Conservation (phyloP, 2,888 invertebrate genomes). For the Sinodicranocentrus sp. region DNA sequence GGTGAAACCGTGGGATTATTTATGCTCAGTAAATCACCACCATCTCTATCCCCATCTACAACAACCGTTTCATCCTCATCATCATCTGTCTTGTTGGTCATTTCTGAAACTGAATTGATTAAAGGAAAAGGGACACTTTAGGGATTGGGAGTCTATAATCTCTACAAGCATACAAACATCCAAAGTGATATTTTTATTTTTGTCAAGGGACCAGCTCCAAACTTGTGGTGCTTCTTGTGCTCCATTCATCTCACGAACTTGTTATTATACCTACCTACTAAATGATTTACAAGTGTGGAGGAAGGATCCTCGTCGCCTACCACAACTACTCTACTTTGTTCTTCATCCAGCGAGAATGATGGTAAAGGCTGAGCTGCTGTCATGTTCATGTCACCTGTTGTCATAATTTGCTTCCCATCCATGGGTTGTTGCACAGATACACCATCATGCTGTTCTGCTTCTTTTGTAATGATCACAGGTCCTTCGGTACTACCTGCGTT, state of each 20-base stretch:
- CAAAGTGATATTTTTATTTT: conserved; percentile 12
- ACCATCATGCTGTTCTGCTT: no score
- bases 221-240: neutral
- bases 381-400: conserved; percentile 38
- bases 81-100: neutral
- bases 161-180: neutral
- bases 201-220: conserved; percentile 7
- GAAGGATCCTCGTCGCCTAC: conserved; percentile 37
- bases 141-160: neutral
- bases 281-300: conserved; percentile 52
- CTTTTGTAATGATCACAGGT: neutral
- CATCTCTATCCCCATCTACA: neutral
- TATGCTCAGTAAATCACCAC: conserved; percentile 45
- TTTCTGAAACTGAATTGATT: conserved; percentile 36
- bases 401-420: conserved; percentile 15
- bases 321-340: neutral
- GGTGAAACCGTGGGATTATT: conserved; percentile 53
- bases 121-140: conserved; percentile 4
- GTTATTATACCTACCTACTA: conserved; percentile 9
- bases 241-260: neutral
- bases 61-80: neutral
- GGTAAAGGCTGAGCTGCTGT: conserved; percentile 12
- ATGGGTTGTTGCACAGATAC: neutral
- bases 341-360: neutral
- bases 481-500: neutral